Evolutionary conservation across 2,113 vertebrate genomes (phyloP).

Genomic region (Tachysurus vachellii): DNA sequence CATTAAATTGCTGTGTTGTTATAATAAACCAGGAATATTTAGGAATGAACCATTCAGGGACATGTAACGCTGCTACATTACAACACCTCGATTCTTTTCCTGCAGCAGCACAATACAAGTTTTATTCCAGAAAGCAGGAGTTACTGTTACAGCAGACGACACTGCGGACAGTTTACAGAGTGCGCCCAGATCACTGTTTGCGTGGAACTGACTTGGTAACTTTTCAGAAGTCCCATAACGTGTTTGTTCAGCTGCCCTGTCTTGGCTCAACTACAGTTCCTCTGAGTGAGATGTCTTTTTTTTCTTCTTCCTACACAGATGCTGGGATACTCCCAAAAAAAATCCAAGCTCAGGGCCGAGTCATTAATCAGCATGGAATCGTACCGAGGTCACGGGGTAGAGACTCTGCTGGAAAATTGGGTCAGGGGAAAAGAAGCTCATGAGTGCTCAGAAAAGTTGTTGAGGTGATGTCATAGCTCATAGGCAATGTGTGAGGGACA

Average conservation of each 20-base stretch:
- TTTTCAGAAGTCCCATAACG: neutral
- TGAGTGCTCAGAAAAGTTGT: neutral
- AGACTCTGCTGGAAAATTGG: neutral
- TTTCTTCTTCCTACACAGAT: neutral
- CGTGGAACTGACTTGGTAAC: neutral
- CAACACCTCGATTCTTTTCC: no score
- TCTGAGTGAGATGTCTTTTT: neutral
- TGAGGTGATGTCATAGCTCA: neutral
- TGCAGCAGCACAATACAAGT: neutral
- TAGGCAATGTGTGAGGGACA: no score
- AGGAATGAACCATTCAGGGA: no score
- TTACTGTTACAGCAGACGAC: neutral
- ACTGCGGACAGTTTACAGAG: neutral
- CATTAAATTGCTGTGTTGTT: no score
- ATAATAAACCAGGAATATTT: no score
- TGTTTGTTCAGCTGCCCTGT: conserved; percentile 44
- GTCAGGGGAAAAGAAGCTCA: neutral
- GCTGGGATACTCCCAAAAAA: conserved; percentile 24
- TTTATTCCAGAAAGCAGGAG: neutral
- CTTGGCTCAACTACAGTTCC: neutral
- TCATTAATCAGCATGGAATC: neutral
- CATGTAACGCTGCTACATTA: neutral
- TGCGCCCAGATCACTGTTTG: neutral
- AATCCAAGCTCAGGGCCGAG: neutral
- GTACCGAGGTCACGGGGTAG: neutral